Evolutionary conservation across 1,140 invertebrate genomes (phyloP).

Genomic region (Hyles euphorbiae): DNA sequence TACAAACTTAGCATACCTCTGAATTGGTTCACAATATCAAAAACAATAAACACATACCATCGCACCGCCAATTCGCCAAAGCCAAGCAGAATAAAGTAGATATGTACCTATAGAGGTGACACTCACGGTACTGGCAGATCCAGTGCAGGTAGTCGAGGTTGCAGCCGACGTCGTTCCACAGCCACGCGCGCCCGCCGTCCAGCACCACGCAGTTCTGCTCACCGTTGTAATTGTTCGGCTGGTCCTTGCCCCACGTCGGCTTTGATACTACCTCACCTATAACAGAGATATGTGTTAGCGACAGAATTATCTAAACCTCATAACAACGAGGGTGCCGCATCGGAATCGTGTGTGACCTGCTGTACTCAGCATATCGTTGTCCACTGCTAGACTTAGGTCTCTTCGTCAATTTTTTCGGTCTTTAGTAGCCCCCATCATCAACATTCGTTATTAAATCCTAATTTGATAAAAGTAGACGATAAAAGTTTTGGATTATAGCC

Average conservation of each 20-base stretch:
- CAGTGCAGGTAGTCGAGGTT: slow-evolving; percentile 94
- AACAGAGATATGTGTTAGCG: neutral
- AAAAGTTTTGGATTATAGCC: too few relatives aligned
- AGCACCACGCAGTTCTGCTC: slow-evolving; percentile 95
- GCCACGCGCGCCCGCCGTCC: slow-evolving; percentile 91
- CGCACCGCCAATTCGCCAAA: slow-evolving; percentile 36
- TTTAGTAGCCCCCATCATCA: too few relatives aligned
- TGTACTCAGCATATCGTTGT: too few relatives aligned
- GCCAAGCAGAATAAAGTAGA: slow-evolving; percentile 49
- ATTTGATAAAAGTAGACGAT: too few relatives aligned
- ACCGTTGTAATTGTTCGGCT: slow-evolving; percentile 96
- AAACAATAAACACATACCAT: slow-evolving; percentile 1
- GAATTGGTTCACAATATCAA: too few relatives aligned
- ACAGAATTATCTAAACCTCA: too few relatives aligned
- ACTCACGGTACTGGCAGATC: slow-evolving; percentile 93
- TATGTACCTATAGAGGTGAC: slow-evolving; percentile 68
- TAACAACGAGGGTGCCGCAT: too few relatives aligned
- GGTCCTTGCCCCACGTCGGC: slow-evolving; percentile 93
- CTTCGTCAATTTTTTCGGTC: too few relatives aligned
- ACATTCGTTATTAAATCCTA: too few relatives aligned
- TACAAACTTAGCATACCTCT: too few relatives aligned
- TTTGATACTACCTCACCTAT: slow-evolving; percentile 85
- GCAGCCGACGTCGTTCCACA: slow-evolving; percentile 96
- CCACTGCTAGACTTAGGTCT: too few relatives aligned
- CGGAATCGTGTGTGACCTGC: too few relatives aligned